A percentile compares a stretch with the other conserved stretches of the same genome.
Evolutionary conservation across 2,797 vertebrate species (phyloP).

Genomic region (Pogoniulus pusillus): DNA sequence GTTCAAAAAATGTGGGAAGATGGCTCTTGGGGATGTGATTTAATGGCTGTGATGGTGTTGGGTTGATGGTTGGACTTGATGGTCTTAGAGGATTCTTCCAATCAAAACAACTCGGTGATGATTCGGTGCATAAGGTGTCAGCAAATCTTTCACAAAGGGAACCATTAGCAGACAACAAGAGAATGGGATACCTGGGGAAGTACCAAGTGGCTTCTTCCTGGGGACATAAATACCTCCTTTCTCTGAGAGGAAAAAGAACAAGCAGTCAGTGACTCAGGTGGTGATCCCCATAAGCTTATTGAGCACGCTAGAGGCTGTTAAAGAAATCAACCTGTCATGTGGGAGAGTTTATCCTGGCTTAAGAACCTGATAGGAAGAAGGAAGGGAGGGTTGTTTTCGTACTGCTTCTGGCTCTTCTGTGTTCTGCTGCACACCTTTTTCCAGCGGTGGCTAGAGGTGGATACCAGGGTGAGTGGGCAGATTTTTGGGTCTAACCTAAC

Average conservation of each 20-base stretch:
- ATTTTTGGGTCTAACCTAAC: neutral
- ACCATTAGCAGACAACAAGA: neutral
- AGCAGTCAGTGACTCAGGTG: neutral
- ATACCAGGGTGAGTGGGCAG: neutral
- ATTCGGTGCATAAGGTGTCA: accelerated
- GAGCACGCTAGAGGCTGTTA: neutral
- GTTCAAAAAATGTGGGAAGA: no score
- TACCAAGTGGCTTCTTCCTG: neutral
- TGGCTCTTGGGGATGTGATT: no score
- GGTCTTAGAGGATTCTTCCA: no score
- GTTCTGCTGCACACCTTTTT: neutral
- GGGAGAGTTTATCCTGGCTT: neutral
- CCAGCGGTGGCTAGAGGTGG: neutral
- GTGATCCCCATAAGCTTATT: neutral
- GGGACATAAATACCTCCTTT: neutral
- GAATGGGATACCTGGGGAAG: neutral
- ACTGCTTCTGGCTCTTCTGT: neutral
- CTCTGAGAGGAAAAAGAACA: neutral
- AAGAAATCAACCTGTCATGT: neutral
- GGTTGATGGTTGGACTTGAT: no score
- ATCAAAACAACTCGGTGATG: no score
- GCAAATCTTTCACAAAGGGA: neutral
- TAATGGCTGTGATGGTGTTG: no score
- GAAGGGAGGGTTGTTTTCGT: neutral
- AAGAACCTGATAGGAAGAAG: neutral